phyloP scores from a whole-genome alignment of 2,797 vertebrate species.

The Furcifer pardalis region DNA sequence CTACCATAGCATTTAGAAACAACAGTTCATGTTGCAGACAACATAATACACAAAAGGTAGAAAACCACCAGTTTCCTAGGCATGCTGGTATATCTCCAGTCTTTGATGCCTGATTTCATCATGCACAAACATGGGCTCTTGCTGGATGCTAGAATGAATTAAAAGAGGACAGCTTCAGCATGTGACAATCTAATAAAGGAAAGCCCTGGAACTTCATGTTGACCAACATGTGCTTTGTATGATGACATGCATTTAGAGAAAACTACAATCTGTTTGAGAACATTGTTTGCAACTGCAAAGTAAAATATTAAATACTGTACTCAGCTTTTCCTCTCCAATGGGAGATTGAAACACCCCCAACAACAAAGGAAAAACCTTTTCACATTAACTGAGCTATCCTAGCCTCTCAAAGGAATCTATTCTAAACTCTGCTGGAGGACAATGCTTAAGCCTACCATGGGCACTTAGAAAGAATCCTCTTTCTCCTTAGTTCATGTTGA shows the following conservation, averaged over 20 bases:
- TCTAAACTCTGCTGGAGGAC: neutral
- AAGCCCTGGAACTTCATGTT: neutral
- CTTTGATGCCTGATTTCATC: conserved; percentile 9
- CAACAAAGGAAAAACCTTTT: neutral
- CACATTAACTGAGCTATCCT: neutral
- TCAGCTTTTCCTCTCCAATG: neutral
- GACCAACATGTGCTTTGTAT: neutral
- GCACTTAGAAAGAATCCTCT: neutral
- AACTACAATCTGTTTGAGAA: conserved; percentile 1
- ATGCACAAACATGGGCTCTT: neutral
- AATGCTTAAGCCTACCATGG: neutral
- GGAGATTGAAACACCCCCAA: neutral
- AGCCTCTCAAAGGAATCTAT: too few species aligned
- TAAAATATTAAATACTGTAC: neutral
- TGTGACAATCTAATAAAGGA: neutral
- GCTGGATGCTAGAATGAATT: neutral
- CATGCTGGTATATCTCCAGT: neutral
- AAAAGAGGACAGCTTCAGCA: neutral
- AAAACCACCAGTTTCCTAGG: neutral
- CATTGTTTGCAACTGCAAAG: neutral
- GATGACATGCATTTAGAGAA: conserved; percentile 1
- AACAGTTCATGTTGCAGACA: neutral
- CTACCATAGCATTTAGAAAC: neutral
- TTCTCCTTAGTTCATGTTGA: neutral
- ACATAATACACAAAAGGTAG: neutral